Base-by-base conservation (phyloP, 2,113 vertebrate genomes). In the Siniperca chuatsi region DNA sequence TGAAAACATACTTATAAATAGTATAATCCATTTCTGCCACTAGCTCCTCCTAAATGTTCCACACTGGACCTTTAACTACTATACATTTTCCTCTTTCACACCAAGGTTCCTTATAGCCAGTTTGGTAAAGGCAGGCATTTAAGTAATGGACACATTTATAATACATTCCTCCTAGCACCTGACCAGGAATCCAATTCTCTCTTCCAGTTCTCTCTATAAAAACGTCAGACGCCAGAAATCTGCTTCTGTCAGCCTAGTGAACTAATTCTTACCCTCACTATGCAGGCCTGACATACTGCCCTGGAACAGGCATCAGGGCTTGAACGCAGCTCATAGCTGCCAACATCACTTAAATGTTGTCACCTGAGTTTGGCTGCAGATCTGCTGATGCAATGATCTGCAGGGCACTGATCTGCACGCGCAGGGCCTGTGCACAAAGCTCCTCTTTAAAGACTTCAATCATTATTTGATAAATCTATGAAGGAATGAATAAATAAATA, bases 341-440 rank as follows among this genome's bases (percentile, higher is more conserved):
- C 90, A 92, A 25, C 68, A 66, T 60, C 78, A 65, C 83, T 91
- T 84, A 90, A 83, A 87, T 12, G 46, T 52, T 65, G 83, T 87
- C 85, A 89, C 75, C 68, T 52, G 75, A 77, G 65, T 82, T 72
- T 81, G 81, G 81, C 89, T 54, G 48, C 77, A 83, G 89, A 77
- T 78, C 91, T 79, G 77, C 88, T 86, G 84, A 88, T 88, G 87
- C 80, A 68, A 69, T 81, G 87, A 90, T 88, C 73, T 78, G 57
- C 74, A 57, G 57, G 61, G 57, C 29, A 15, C 16, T 33, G 74
- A 64, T 88, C 16, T 0, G 58, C 85, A 88, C 16, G 50, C 84
- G 85, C 21, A 61, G 4, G 23, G 23, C 35, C 7, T 21, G 8
- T 6, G 9, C 9, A 25, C 42, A 83, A 42, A 81, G 69, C n/a